Evolutionary conservation across 2,888 invertebrate genomes (phyloP).

Genomic region (Corbicula japonica): DNA sequence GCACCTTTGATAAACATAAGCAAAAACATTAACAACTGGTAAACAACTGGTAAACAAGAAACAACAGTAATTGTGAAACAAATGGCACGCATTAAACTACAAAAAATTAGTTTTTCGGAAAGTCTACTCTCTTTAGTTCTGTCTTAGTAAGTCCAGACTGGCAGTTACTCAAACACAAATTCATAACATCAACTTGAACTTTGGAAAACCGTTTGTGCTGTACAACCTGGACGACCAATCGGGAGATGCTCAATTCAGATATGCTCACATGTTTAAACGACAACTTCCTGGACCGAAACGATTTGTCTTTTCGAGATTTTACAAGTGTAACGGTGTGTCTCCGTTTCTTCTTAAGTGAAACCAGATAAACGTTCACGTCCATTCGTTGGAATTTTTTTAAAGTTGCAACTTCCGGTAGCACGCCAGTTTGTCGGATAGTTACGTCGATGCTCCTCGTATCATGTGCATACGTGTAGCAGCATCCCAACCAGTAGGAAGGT

Average conservation of each 20-base stretch:
- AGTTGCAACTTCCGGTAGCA: not conserved
- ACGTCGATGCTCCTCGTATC: not conserved
- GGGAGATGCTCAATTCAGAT: not conserved
- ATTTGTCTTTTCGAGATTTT: conserved; percentile 8
- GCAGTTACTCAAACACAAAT: conserved; percentile 11
- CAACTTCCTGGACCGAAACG: conserved; percentile 7
- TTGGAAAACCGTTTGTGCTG: conserved; percentile 11
- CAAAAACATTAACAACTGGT: too few relatives aligned
- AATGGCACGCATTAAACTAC: too few relatives aligned
- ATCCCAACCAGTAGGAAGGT: conserved; percentile 26
- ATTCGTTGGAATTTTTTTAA: not conserved
- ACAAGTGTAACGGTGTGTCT: conserved; percentile 2
- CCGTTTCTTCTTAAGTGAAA: not conserved
- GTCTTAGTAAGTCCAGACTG: not conserved
- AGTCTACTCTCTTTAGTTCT: too few relatives aligned
- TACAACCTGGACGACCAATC: not conserved
- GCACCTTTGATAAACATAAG: too few relatives aligned
- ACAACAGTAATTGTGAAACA: too few relatives aligned
- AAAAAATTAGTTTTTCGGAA: too few relatives aligned
- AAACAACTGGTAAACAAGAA: too few relatives aligned
- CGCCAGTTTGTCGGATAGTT: conserved; percentile 15
- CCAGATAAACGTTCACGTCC: not conserved
- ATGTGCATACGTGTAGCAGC: conserved; percentile 8
- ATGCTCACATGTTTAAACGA: conserved; percentile 1
- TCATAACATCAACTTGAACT: not conserved